Conservation (phyloP, 2,113 vertebrate genomes). For the Esox niger region DNA sequence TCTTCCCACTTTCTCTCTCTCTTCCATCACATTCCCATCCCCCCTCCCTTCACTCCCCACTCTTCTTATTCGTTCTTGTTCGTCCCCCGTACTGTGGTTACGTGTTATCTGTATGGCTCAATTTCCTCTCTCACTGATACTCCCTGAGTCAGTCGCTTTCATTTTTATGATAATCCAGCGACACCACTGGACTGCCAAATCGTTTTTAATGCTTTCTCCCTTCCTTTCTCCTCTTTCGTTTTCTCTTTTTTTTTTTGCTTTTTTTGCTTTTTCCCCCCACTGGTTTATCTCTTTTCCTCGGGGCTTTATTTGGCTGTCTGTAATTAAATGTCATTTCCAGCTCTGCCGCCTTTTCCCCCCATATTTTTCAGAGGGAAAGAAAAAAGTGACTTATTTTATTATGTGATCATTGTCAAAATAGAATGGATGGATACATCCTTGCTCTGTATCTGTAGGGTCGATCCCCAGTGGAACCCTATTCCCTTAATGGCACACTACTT, state of each 20-base stretch:
- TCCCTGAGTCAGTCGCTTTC: slow-evolving; percentile 75
- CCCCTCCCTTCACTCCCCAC: too few species aligned
- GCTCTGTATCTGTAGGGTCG: slow-evolving; percentile 5
- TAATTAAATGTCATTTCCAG: slow-evolving; percentile 78
- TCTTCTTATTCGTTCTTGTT: background rate
- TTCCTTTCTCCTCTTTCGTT: slow-evolving; percentile 31
- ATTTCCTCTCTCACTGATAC: slow-evolving; percentile 73
- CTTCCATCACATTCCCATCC: background rate
- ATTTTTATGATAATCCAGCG: slow-evolving; percentile 79
- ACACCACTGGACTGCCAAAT: slow-evolving; percentile 75
- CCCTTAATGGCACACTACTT: background rate
- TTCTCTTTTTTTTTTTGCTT: slow-evolving; percentile 19
- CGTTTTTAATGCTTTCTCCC: slow-evolving; percentile 58
- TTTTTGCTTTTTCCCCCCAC: slow-evolving; percentile 22
- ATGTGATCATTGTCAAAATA: slow-evolving; percentile 56
- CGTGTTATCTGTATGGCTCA: slow-evolving; percentile 70
- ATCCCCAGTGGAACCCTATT: background rate
- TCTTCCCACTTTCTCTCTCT: background rate
- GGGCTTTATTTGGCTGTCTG: slow-evolving; percentile 74
- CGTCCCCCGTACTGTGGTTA: slow-evolving; percentile 26
- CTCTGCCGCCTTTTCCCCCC: slow-evolving; percentile 36
- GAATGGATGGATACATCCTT: slow-evolving; percentile 22
- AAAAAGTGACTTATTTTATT: slow-evolving; percentile 30
- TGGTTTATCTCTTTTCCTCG: slow-evolving; percentile 72
- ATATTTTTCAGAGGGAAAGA: slow-evolving; percentile 4